Percentiles rank a stretch among this genome's conserved stretches.
Conservation (phyloP, 2,797 vertebrate genomes). For the Heliangelus exortis region DNA sequence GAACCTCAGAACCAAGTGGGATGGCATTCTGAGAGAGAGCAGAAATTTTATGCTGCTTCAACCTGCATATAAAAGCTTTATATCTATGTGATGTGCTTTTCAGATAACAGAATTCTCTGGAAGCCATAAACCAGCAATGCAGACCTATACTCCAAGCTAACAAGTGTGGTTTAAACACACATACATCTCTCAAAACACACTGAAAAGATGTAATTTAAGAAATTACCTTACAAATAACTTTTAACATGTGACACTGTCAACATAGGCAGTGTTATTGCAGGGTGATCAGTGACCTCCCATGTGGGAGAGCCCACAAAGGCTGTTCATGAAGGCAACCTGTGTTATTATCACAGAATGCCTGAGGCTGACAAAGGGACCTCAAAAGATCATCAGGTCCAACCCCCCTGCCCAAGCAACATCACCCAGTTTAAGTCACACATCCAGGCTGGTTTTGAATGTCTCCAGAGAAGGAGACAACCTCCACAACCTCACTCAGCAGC, state of each 20-base stretch:
- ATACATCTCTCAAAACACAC: background rate
- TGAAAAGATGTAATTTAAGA: background rate
- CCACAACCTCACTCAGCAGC: too few relatives aligned
- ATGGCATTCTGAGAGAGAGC: background rate
- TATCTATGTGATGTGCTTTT: background rate
- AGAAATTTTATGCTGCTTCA: background rate
- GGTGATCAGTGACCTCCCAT: background rate
- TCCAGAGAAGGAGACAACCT: too few relatives aligned
- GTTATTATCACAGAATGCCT: background rate
- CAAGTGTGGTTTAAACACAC: background rate
- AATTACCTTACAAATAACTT: background rate
- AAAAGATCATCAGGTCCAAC: too few relatives aligned
- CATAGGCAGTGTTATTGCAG: background rate
- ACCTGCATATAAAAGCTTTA: background rate
- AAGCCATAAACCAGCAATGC: background rate
- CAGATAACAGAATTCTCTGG: background rate
- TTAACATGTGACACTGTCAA: rapidly evolving
- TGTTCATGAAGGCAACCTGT: background rate
- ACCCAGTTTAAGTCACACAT: too few relatives aligned
- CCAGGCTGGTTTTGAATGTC: too few relatives aligned
- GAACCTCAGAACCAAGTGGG: background rate
- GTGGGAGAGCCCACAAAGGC: background rate
- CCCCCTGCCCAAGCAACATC: too few relatives aligned
- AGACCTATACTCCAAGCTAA: background rate
- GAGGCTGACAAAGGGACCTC: too few relatives aligned